Conservation (phyloP, 2,113 vertebrate species). For the Marmota monax region DNA sequence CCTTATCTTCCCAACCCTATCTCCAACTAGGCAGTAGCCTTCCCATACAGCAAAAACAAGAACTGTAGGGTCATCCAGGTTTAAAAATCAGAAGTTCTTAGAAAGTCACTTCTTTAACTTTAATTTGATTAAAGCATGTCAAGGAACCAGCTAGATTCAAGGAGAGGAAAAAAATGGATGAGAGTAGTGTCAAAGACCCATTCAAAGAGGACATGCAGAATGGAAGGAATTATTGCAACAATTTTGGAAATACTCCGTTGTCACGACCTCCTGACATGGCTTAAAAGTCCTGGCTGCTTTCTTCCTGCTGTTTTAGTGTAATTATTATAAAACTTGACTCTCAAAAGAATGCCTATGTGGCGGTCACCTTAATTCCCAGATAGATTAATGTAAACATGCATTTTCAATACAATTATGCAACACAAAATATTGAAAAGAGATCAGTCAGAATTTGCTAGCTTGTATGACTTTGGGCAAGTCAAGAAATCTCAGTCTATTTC, state of each 20-base stretch:
- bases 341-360: neutral
- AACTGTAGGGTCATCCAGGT: neutral
- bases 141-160: neutral
- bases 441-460: neutral
- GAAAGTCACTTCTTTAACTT: neutral
- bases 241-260: neutral
- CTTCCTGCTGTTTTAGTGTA: neutral
- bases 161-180: neutral
- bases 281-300: neutral
- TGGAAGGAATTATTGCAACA: neutral
- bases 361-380: neutral
- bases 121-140: neutral
- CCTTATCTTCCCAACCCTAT: neutral
- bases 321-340: neutral
- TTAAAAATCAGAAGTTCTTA: neutral
- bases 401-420: constrained; percentile 25
- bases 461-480: neutral
- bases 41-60: neutral
- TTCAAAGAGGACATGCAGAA: neutral
- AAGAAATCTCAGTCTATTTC: neutral
- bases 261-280: neutral
- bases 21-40: neutral
- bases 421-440: neutral
- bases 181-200: neutral
- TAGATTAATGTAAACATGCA: neutral